Base-by-base conservation (phyloP, 2,797 vertebrate species). In the Toxotes lorentzi region DNA sequence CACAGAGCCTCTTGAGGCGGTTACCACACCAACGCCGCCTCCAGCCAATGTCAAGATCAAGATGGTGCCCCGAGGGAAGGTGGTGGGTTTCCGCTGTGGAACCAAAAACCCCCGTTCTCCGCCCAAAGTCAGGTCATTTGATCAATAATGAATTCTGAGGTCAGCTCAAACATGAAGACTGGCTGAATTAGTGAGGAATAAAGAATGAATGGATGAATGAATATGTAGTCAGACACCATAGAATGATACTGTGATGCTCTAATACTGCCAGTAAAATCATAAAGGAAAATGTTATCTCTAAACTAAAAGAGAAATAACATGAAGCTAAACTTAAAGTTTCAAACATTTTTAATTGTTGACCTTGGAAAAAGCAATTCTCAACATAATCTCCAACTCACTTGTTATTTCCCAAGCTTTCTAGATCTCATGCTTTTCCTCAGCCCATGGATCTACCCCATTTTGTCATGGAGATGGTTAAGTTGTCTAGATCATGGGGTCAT, bases 41-140 rank as follows among this genome's bases (percentile, higher is more conserved):
- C 92, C 94, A 0, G 84, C 93, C 71, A 95, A 93, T 1, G 70
- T 95, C 7, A 95, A 95, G 88, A 83, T 93, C 66, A 96, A 95
- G 88, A 88, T 95, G 91, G 94, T 96, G 75, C 90, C 95, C 12
- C 81, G 94, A 4, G 96, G 95, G 67, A 94, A 93, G 78, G 93
- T 94, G 47, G 92, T 96, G 30, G 96, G 94, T 62, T 96, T 97
- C 88, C 95, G 95, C 83, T 97, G 96, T 50, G 95, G 95, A 58
- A 90, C 93, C 35, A 95, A 93, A 73, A 90, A 81, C 64, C 86
- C 68, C 0, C 86, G 73, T 23, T 81, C 86, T 0, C 90, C 78
- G 0, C 92, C 93, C 17, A 95, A 94, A 94, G 92, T 96, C 90
- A 96, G 96, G 96, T 96, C 81, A 91, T 88, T 53, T 53, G 23